Percentiles rank a stretch among this genome's conserved stretches.
These are phyloP conservation scores for Cotesia congregata DNA, from an alignment of 2,888 invertebrate species.

Conservation along the genomic window DNA sequence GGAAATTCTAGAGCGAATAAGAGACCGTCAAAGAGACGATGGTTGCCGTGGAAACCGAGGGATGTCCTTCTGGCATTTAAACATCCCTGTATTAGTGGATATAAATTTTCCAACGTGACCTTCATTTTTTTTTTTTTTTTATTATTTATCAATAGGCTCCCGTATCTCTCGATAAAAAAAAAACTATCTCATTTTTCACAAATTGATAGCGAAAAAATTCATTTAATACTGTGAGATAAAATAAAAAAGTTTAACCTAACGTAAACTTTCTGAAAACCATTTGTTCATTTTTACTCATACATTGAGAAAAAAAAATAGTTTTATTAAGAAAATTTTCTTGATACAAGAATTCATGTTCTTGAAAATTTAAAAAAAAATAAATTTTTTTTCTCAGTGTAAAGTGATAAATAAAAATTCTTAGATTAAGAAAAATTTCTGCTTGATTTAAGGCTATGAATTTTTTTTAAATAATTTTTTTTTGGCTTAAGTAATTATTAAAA, in stretches of 20 bases:
- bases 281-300: too few species aligned
- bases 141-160: not conserved
- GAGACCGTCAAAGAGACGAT: slow-evolving; percentile 23
- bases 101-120: slow-evolving; percentile 8
- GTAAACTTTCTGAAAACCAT: not conserved
- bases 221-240: not conserved
- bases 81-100: not conserved
- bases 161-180: not conserved
- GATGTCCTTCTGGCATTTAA: slow-evolving; percentile 15
- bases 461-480: too few species aligned
- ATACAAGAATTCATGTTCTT: too few species aligned
- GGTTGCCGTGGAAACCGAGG: slow-evolving; percentile 46
- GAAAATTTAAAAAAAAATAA: too few species aligned
- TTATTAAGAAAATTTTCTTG: too few species aligned
- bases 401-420: too few species aligned
- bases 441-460: too few species aligned
- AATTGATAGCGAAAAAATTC: not conserved
- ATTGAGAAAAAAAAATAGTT: too few species aligned
- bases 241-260: not conserved
- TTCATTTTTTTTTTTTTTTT: slow-evolving; percentile 3
- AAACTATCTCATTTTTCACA: not conserved
- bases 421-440: too few species aligned
- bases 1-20: slow-evolving; percentile 25
- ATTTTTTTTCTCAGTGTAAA: too few species aligned
- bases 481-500: too few species aligned